phyloP scores from a whole-genome alignment of 2,888 invertebrate species.

The Lottia gigantea region DNA sequence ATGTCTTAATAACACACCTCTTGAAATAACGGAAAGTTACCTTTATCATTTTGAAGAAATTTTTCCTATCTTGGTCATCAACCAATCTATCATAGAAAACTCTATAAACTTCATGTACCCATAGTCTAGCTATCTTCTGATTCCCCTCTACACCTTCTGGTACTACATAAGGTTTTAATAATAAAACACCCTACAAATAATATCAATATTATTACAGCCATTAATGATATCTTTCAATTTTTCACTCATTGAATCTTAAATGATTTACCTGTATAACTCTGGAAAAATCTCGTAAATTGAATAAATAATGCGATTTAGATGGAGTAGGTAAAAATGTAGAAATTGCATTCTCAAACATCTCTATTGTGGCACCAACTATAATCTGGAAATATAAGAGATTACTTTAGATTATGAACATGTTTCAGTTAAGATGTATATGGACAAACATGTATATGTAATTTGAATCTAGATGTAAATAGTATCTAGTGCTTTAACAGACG shows the following conservation, averaged over 20 bases:
- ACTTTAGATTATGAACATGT: conserved; percentile 3
- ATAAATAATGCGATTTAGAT: conserved; percentile 67
- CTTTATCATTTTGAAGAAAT: conserved; percentile 65
- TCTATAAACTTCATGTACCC: conserved; percentile 67
- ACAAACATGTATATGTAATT: too few species aligned
- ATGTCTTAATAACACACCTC: too few species aligned
- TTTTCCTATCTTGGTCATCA: conserved; percentile 57
- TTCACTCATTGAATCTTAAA: too few species aligned
- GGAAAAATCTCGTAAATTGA: conserved; percentile 67
- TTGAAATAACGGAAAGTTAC: conserved; percentile 31
- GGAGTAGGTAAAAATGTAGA: conserved; percentile 65
- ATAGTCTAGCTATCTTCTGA: conserved; percentile 61
- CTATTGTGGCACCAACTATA: conserved; percentile 62
- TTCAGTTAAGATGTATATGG: too few species aligned
- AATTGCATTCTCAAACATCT: conserved; percentile 64
- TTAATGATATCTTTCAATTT: too few species aligned
- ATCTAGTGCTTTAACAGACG: too few species aligned
- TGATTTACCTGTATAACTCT: conserved; percentile 64
- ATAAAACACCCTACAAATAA: conserved; percentile 57
- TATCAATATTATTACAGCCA: not conserved
- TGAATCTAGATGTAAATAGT: too few species aligned
- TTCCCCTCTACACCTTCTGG: conserved; percentile 53
- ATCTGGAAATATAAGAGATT: conserved; percentile 44
- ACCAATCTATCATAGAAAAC: conserved; percentile 67
- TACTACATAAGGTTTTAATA: conserved; percentile 55